Evolutionary conservation across 2,888 invertebrate species (phyloP), one percentile per base, ranked within the genome.

Genomic region (Coremacera marginata): DNA sequence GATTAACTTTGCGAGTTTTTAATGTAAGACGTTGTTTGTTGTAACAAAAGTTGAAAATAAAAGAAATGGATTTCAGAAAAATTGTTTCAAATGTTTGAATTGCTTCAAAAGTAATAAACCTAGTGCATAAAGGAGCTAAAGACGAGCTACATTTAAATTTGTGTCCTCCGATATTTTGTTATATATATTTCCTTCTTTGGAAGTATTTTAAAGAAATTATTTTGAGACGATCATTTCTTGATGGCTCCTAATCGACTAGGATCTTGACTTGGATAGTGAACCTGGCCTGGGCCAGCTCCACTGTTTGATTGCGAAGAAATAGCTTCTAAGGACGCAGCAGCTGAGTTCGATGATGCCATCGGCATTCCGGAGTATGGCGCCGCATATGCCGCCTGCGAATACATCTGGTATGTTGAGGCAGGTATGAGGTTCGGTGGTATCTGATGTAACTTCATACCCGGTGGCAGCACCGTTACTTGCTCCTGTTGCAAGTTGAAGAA

Each of bases 221-320:
- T n/a, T 14, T n/a, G 25, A 27, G 8, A 25, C 49, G 1, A 27
- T 76, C 80, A 89, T 80, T 89, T 89, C 74, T 89, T 89, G 0
- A 88, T 79, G 0, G 96, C 93, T 0, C 98, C 98, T 90, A 98
- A 93, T 37, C 98, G 91, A 55, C 95, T 94, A 0, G 99, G 99
- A 91, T 99, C 99, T 89, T 99, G 99, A 86, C 98, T 98, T 4
- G 99, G 98, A 91, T 99, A 99, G 90, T 98, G 98, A 67, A 94
- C 90, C 0, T 92, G 91, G 0, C 85, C 86, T 1, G 93, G 90
- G 1, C 44, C 44, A 8, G 92, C 91, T n/a, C 91, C 90, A 1
- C 91, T 91, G 0, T 91, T 91, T 1, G 91, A 89, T 4, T 89
- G 88, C 31, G 90, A 88, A 62, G 89, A 88, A 79, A 90, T 88